A percentile compares a stretch with the other conserved stretches of the same genome.
Conservation (phyloP, 2,888 invertebrate genomes). For the Leucophora obtusa region DNA sequence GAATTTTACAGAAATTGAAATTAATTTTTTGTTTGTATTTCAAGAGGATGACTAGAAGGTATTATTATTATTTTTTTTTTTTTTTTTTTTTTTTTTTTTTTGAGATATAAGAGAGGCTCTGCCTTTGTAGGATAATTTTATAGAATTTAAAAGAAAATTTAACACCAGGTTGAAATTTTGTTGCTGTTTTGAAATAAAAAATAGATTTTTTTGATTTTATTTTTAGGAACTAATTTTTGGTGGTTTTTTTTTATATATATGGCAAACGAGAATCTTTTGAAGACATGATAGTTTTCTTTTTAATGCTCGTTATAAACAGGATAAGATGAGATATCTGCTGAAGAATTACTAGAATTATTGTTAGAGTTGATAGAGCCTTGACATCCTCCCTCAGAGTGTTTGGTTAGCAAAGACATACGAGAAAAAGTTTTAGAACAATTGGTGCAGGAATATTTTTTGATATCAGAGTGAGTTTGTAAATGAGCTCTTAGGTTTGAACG, state of each 20-base stretch:
- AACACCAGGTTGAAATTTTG: conserved; percentile 51
- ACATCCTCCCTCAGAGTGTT: conserved; percentile 95
- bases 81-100: conserved; percentile 15
- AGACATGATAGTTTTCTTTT: not conserved
- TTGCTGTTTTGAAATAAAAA: conserved; percentile 3
- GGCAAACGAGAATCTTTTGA: conserved; percentile 67
- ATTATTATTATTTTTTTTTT: conserved; percentile 41
- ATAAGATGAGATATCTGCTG: conserved; percentile 63
- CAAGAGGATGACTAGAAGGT: conserved; percentile 73
- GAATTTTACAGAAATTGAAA: conserved; percentile 31
- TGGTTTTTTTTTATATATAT: conserved; percentile 68
- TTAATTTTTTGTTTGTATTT: conserved; percentile 67
- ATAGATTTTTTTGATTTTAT: conserved; percentile 54
- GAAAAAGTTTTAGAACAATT: conserved; percentile 97
- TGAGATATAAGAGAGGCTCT: conserved; percentile 38
- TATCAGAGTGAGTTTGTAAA: conserved; percentile 97
- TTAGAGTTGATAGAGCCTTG: conserved; percentile 78
- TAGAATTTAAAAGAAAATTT: conserved; percentile 19
- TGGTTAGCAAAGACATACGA: conserved; percentile 95
- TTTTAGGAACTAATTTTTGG: conserved; percentile 79
- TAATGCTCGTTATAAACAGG: conserved; percentile 72
- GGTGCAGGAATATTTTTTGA: conserved; percentile 97
- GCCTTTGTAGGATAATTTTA: conserved; percentile 41
- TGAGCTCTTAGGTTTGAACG: conserved; percentile 97
- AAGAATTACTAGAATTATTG: conserved; percentile 26